Evolutionary conservation across 2,888 invertebrate genomes (phyloP).

Genomic region (Ariolimax columbianus): DNA sequence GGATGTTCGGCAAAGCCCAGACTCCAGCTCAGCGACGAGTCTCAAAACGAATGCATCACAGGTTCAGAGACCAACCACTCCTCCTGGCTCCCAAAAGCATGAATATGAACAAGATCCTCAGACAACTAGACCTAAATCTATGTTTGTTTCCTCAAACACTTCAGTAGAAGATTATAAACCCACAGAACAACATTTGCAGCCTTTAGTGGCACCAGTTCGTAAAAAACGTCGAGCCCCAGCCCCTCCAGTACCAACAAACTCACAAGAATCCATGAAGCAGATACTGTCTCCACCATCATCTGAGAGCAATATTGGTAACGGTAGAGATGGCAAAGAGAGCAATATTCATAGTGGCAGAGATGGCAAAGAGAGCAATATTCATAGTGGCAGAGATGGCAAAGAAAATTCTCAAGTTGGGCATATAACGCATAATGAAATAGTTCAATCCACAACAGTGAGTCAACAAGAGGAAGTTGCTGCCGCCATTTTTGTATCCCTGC

Average conservation of each 20-base stretch:
- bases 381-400: neutral
- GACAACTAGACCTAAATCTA: conserved; percentile 59
- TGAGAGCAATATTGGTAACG: neutral
- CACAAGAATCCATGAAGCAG: conserved; percentile 31
- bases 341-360: neutral
- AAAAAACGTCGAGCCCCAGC: conserved; percentile 77
- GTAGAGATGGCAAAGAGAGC: conserved; percentile 19
- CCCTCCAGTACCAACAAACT: conserved; percentile 71
- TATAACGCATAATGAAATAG: conserved; percentile 66
- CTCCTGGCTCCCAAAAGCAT: conserved; percentile 33
- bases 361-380: conserved; percentile 25
- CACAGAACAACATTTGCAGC: conserved; percentile 1
- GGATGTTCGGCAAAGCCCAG: conserved; percentile 40
- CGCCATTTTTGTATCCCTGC: neutral
- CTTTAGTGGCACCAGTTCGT: conserved; percentile 60
- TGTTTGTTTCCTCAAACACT: conserved; percentile 54
- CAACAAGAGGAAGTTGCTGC: neutral
- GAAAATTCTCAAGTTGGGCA: conserved; percentile 51
- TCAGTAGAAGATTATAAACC: neutral
- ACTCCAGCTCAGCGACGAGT: conserved; percentile 47
- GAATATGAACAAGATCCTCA: conserved; percentile 18
- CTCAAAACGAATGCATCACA: conserved; percentile 37
- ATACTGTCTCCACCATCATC: conserved; percentile 36
- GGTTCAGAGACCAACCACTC: conserved; percentile 35
- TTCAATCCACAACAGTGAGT: neutral